Base-by-base conservation (phyloP, 2,797 vertebrate genomes). In the Morus bassanus region DNA sequence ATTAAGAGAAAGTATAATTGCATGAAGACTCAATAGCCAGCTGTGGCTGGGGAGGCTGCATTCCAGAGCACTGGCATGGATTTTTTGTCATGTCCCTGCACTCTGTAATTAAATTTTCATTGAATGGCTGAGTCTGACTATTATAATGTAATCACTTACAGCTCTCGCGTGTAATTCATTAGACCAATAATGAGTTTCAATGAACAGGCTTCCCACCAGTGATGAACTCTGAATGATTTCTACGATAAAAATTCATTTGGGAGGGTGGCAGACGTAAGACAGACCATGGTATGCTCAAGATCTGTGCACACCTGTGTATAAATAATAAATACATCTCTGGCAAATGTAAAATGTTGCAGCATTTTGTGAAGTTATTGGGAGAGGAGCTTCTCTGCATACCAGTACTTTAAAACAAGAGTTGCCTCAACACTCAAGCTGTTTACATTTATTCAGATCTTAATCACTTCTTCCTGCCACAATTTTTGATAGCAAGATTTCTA, bases 131-230 rank as follows among this genome's bases (percentile, higher is more conserved):
- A 89, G 70, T 74, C 88, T 95, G 93, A 92, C 86, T 96, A 90
- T 93, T 95, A 95, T 93, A 96, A 95, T 91, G 75, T 91, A 94
- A 95, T 96, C 93, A 96, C 89, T 96, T 96, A 91, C 51, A 89
- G 72, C 90, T 88, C 91, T 93, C 13, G 23, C 0, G 13, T 93
- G 89, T 95, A 97, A 96, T 96, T 96, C 91, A 95, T 97, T 97
- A 97, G 94, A 94, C 92, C 95, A 96, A 96, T 97, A 97, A 96
- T 91, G 94, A 97, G 91, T 94, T 92, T 92, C 94, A 92, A 86
- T 86, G 94, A 97, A 92, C 75, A 90, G 79, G 43, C 90, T 93
- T 54, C 94, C 91, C 69, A 95, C n/a, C 45, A 92, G 61, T 73
- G 89, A 91, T 89, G 94, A 97, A 95, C 85, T 95, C 93, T 69